Evolutionary conservation across 2,888 invertebrate species (phyloP), one percentile per base, ranked within the genome.

Genomic region (Crematogaster levior): DNA sequence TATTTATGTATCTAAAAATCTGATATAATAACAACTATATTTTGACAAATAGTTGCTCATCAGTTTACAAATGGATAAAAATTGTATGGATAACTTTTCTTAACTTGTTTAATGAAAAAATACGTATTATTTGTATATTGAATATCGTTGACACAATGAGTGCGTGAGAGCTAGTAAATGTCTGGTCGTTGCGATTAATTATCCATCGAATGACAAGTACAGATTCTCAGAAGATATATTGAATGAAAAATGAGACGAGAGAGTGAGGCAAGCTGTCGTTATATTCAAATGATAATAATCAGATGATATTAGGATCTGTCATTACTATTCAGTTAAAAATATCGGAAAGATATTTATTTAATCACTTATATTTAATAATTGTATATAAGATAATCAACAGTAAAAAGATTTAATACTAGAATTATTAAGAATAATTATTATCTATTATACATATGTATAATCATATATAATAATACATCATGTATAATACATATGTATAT

Each of bases 161-260:
- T 58, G 9, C 27, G 4, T 30, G 15, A 58, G 15, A 58, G 15
- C 9, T 24, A 12, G 21, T 53, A 53, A 70, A 53, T n/a, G n/a
- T n/a, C n/a, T 21, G 21, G 3, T 37, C 18, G n/a, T 27, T 37
- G 18, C 24, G n/a, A 56, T 72, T 72, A 72, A 72, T 72, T 72
- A 53, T 72, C 24, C n/a, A 37, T 3, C 5, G 18, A 10, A 3
- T 27, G 40, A 56, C 72, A 53, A 72, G 40, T 12, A 6, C 37
- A n/a, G 9, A 53, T 56, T 27, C 18, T 56, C 15, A n/a, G 7
- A 56, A 56, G 21, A 34, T 34, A 21, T 46, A 68, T 34, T 15
- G 18, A 68, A 70, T 12, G 3, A 70, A 40, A 40, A 27, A 0
- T 51, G n/a, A n/a, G n/a, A n/a, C n/a, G n/a, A 51, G 5, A 40